Base-by-base conservation (phyloP, 2,113 vertebrate species). In the Heterochromis multidens region DNA sequence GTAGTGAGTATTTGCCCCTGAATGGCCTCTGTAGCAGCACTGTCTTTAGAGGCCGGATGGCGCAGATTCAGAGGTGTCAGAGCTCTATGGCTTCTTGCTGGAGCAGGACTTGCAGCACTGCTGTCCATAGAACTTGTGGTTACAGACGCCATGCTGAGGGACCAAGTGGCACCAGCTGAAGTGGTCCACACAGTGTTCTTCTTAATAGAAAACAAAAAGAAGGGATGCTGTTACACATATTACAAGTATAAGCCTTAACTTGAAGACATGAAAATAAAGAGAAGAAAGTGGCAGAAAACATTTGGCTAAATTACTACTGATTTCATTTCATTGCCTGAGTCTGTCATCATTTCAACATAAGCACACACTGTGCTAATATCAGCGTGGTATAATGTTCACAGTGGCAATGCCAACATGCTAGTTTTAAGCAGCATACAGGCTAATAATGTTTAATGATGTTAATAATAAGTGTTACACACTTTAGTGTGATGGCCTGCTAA, bases 141-240 rank as follows among this genome's bases (percentile, higher is more conserved):
- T 98, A 82, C 98, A 99, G 84, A 99, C 96, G 1, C 98, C 97
- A 0, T 99, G 98, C 86, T 98, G 98, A 35, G 97, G 98, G 31
- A 99, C 99, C 86, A 99, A 93, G 90, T 96, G 97, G 88, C 99
- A 99, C 98, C 98, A 99, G 85, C 92, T 95, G 93, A 99, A 99
- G 86, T 95, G 96, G 89, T 99, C 98, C 12, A 97, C 70, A 49
- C 99, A 99, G 59, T 95, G 96, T 62, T 97, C 97, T 79, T 96
- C 98, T 98, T 93, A 17, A 67, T 23, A 46, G 31, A 49, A 29
- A 54, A 54, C 7, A 80, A 90, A 35, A 60, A 35, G 77, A 58
- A 59, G 10, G 13, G 25, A 65, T 4, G n/a, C 25, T 14, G 14
- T 82, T 2, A 21, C n/a, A 13, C 10, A 40, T 23, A 37, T 37